A percentile compares a stretch with the other conserved stretches of the same genome.
These are phyloP conservation scores for Scolopax bukidnonensis DNA, from an alignment of 2,797 vertebrate species.

Conservation along the genomic window DNA sequence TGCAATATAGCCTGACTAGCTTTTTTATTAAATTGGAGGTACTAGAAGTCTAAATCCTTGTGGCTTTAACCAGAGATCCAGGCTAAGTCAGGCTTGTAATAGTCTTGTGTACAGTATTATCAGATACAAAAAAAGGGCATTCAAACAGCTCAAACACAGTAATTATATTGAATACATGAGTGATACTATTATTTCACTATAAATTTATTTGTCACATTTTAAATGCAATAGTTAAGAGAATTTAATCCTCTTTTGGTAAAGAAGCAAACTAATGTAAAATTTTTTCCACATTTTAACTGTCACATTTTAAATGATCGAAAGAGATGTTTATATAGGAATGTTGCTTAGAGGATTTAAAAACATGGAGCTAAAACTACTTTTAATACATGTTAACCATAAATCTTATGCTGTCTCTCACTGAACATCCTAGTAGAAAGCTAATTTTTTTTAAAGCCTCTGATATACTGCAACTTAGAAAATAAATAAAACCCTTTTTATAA, in stretches of 20 bases:
- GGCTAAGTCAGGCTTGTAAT: background rate
- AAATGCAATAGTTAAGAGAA: background rate
- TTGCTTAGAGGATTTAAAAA: slow-evolving; percentile 27
- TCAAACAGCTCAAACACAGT: background rate
- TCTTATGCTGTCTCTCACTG: background rate
- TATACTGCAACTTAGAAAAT: background rate
- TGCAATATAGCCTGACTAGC: background rate
- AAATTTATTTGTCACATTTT: background rate
- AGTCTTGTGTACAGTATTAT: background rate
- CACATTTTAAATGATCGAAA: background rate
- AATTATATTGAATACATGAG: background rate
- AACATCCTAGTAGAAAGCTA: background rate
- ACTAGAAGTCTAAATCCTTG: background rate
- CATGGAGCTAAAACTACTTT: background rate
- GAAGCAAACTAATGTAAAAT: background rate
- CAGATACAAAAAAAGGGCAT: background rate
- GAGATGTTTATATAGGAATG: background rate
- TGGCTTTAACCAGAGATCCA: background rate
- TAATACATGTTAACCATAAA: slow-evolving; percentile 21
- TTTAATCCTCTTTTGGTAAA: background rate
- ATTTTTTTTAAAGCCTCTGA: background rate
- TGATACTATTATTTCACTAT: background rate
- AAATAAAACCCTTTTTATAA: background rate
- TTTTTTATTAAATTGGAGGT: background rate
- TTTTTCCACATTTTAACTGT: background rate